These are phyloP conservation scores for Sitobion miscanthi DNA, from an alignment of 1,140 invertebrate species.

Conservation along the genomic window DNA sequence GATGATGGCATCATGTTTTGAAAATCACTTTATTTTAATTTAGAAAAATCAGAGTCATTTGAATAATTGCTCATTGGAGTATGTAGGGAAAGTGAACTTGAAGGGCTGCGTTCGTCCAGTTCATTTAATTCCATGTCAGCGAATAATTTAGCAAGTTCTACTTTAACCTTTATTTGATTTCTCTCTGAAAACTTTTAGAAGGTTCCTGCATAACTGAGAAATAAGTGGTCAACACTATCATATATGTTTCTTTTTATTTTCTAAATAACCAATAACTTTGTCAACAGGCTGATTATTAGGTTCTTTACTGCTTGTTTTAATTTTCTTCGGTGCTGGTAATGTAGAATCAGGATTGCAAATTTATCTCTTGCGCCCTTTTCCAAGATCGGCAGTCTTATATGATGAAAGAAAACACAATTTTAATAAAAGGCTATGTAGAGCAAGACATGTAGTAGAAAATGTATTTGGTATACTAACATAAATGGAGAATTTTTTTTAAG, in stretches of 20 bases:
- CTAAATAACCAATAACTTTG: neutral
- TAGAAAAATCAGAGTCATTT: constrained; percentile 1
- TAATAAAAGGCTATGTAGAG: too few species aligned
- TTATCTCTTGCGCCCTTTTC: too few species aligned
- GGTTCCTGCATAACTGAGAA: constrained; percentile 25
- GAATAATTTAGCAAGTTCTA: constrained; percentile 39
- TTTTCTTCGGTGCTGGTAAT: constrained; percentile 32
- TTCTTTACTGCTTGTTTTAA: neutral
- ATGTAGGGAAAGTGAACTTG: constrained; percentile 6
- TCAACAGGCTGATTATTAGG: neutral
- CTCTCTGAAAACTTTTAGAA: constrained; percentile 3
- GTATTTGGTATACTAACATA: too few species aligned
- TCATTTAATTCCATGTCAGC: constrained; percentile 29
- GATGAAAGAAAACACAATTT: too few species aligned
- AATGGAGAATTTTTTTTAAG: neutral
- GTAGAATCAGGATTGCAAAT: neutral
- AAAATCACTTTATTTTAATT: neutral
- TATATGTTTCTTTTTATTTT: constrained; percentile 14
- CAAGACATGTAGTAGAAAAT: too few species aligned
- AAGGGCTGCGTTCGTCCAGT: neutral
- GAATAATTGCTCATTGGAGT: constrained; percentile 23
- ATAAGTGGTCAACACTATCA: constrained; percentile 21
- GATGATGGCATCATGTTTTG: neutral
- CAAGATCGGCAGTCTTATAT: too few species aligned
- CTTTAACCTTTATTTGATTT: constrained; percentile 21